Evolutionary conservation across 2,113 vertebrate species (phyloP), one percentile per base, ranked within the genome.

Genomic region (Ceyx margarethae): DNA sequence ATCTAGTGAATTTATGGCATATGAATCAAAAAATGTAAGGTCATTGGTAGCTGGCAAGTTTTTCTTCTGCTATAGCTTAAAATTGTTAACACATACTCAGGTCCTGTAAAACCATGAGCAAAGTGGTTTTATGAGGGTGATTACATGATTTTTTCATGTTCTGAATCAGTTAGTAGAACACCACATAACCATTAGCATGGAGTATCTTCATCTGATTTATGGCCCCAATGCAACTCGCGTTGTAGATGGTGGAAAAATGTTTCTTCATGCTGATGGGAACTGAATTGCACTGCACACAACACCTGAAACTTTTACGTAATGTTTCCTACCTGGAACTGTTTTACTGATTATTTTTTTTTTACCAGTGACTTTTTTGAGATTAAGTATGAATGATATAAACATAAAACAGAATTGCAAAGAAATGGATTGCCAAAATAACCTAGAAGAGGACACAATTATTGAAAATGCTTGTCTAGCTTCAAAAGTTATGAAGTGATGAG

Each of bases 131-230:
- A 64, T 91, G 60, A 74, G 79, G 46, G n/a, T 65, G 45, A 43
- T 77, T 80, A 85, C 53, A 56, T 67, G 21, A 48, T 66, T 85
- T 61, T 40, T 85, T 77, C 79, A 71, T 53, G n/a, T 79, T 93
- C 35, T 69, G 68, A 69, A 87, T 56, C 71, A 77, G 46, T 74
- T 89, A 4, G 12, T 68, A 87, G 85, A 29, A 23, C 15, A 57
- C 31, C 16, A 43, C 1, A 0, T 71, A 92, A 46, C 33, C 2
- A 4, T 85, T 91, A 77, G 43, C 20, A 4, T 53, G 67, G 46
- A 91, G 64, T 53, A 80, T 92, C 87, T 89, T 93, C 29, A 35
- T 81, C 57, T 89, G 72, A 81, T 72, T 85, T 82, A 75, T 8
- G 50, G 37, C 29, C 20, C 56, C 5, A 8, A 3, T 80, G 48